phyloP scores from a whole-genome alignment of 2,113 vertebrate genomes.

The Sorex araneus region DNA sequence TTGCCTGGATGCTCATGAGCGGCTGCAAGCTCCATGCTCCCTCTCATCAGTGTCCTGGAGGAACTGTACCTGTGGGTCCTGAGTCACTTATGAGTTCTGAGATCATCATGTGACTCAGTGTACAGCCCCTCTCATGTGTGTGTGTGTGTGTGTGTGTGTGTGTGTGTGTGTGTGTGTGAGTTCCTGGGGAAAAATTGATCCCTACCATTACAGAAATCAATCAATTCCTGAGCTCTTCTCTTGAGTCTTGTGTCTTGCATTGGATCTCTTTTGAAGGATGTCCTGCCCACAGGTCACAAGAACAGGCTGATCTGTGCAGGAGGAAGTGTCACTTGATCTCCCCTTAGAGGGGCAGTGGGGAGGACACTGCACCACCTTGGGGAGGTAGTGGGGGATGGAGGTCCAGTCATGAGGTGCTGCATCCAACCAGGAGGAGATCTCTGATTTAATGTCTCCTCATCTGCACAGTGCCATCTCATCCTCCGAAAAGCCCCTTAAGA shows the following conservation, averaged over 20 bases:
- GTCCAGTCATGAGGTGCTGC: not conserved
- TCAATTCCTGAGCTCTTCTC: not conserved
- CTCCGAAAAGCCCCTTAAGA: not conserved
- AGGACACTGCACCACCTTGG: not conserved
- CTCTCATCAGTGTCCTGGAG: not conserved
- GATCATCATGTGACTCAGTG: too few relatives aligned
- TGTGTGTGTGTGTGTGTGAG: too few relatives aligned
- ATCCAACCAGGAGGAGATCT: not conserved
- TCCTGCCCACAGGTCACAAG: not conserved
- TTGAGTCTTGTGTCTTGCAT: not conserved
- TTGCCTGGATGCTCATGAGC: fast-evolving
- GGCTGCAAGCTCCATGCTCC: not conserved
- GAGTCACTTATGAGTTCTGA: too few relatives aligned
- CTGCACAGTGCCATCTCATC: not conserved
- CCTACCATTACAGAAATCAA: too few relatives aligned
- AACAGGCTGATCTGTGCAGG: not conserved
- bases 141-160: too few relatives aligned
- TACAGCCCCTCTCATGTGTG: too few relatives aligned
- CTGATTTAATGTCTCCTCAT: not conserved
- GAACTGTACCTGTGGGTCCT: too few relatives aligned
- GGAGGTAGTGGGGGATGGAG: not conserved
- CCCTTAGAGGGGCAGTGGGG: not conserved
- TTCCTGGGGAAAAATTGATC: too few relatives aligned
- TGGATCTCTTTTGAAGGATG: not conserved
- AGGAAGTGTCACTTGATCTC: not conserved